Conservation (phyloP, 2,113 vertebrate species). For the Cathartes aura region DNA sequence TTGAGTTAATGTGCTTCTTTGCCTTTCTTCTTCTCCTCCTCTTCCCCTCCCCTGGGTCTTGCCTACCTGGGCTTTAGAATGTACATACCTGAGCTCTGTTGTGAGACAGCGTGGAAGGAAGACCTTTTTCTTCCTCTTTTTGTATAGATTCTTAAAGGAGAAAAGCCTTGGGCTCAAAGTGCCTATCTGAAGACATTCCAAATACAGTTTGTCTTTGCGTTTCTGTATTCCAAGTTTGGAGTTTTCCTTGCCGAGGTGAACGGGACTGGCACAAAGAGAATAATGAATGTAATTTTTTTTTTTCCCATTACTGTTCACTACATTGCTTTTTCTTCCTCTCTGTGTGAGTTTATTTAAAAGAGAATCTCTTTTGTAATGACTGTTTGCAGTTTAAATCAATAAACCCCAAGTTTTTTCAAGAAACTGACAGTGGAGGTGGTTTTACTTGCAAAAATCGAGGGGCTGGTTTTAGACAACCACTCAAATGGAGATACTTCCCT, state of each 20-base stretch:
- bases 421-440: constrained; percentile 71
- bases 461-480: neutral
- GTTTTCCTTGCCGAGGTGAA: constrained; percentile 85
- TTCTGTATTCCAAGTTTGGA: constrained; percentile 83
- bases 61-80: constrained; percentile 81
- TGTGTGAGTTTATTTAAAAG: constrained; percentile 96
- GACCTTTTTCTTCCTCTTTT: constrained; percentile 74
- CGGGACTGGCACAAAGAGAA: constrained; percentile 91
- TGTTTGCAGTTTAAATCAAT: constrained; percentile 99
- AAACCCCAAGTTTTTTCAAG: constrained; percentile 93
- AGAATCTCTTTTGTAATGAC: constrained; percentile 93
- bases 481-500: neutral
- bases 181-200: constrained; percentile 97
- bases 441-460: constrained; percentile 46
- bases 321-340: constrained; percentile 85
- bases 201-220: constrained; percentile 83
- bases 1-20: constrained; percentile 84
- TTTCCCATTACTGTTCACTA: constrained; percentile 88
- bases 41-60: constrained; percentile 71
- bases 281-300: constrained; percentile 94
- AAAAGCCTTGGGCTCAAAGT: constrained; percentile 81
- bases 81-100: constrained; percentile 78
- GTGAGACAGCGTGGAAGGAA: constrained; percentile 75
- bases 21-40: constrained; percentile 55
- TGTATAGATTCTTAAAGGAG: constrained; percentile 77